A percentile compares a stretch with the other conserved stretches of the same genome.
phyloP scores from a whole-genome alignment of 2,797 vertebrate species.

The Streptopelia turtur region DNA sequence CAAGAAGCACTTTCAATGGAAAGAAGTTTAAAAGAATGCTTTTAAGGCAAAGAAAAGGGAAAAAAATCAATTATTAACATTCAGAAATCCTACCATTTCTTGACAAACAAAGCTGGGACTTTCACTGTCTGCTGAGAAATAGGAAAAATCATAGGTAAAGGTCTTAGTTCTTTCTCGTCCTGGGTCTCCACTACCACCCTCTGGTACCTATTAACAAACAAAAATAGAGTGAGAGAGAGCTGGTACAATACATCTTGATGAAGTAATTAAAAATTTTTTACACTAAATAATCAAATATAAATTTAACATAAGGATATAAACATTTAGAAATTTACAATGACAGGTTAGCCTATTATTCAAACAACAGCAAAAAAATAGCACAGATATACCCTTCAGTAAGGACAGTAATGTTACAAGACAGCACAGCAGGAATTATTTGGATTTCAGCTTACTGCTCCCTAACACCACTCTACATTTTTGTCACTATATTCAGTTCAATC shows the following conservation, averaged over 20 bases:
- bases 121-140: conserved; percentile 86
- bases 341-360: not conserved
- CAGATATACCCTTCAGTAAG: not conserved
- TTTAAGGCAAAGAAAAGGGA: conserved; percentile 12
- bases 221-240: not conserved
- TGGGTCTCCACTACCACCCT: conserved; percentile 82
- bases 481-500: not conserved
- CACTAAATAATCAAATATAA: not conserved
- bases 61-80: not conserved
- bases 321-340: not conserved
- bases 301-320: not conserved
- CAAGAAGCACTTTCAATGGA: not conserved
- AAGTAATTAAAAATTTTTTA: not conserved
- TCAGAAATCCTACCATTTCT: conserved; percentile 84
- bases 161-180: conserved; percentile 88
- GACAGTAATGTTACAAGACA: fast-evolving
- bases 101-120: conserved; percentile 86
- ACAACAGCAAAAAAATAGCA: not conserved
- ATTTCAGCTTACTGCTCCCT: not conserved
- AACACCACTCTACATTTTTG: not conserved
- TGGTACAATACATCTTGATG: not conserved
- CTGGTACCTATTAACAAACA: conserved; percentile 73
- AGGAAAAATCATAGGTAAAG: conserved; percentile 91
- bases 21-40: not conserved
- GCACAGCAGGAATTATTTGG: not conserved